A percentile compares a stretch with the other conserved stretches of the same genome.
phyloP scores from a whole-genome alignment of 2,797 vertebrate genomes.

The Hemitrygon akajei region DNA sequence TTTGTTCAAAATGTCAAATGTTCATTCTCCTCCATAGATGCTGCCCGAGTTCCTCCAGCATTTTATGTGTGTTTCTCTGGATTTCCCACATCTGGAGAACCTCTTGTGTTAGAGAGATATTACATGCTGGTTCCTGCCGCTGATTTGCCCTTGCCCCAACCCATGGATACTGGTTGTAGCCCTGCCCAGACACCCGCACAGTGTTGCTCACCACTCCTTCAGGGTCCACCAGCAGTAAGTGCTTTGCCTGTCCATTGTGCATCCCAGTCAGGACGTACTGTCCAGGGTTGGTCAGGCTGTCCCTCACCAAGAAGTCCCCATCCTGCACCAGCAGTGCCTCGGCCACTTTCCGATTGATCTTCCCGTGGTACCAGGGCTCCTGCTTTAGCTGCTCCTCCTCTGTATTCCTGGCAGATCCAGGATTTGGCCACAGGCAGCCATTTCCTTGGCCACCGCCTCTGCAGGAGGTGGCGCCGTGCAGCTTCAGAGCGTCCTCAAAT shows the following conservation, averaged over 20 bases:
- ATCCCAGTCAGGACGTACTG: constrained; percentile 95
- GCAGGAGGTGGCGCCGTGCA: constrained; percentile 63
- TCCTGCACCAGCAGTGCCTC: constrained; percentile 79
- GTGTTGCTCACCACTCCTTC: constrained; percentile 85
- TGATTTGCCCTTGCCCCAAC: too few species aligned
- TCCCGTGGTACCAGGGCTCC: constrained; percentile 92
- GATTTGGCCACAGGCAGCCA: constrained; percentile 86
- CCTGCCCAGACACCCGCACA: neutral
- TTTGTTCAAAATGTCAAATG: too few species aligned
- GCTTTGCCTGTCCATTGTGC: constrained; percentile 85
- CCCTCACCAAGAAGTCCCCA: constrained; percentile 88
- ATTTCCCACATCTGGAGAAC: too few species aligned
- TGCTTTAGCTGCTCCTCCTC: constrained; percentile 83
- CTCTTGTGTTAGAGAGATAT: too few species aligned
- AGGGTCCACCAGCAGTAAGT: constrained; percentile 89
- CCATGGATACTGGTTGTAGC: neutral
- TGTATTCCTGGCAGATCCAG: constrained; percentile 83
- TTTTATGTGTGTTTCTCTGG: too few species aligned
- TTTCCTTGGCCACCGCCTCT: constrained; percentile 61
- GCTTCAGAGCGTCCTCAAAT: constrained; percentile 87
- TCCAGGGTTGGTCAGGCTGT: constrained; percentile 87
- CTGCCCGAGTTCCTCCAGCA: too few species aligned
- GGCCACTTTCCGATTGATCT: constrained; percentile 82
- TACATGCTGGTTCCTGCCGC: too few species aligned
- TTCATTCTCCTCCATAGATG: too few species aligned